Conservation (phyloP, 2,888 invertebrate species). For the Latheticus oryzae region DNA sequence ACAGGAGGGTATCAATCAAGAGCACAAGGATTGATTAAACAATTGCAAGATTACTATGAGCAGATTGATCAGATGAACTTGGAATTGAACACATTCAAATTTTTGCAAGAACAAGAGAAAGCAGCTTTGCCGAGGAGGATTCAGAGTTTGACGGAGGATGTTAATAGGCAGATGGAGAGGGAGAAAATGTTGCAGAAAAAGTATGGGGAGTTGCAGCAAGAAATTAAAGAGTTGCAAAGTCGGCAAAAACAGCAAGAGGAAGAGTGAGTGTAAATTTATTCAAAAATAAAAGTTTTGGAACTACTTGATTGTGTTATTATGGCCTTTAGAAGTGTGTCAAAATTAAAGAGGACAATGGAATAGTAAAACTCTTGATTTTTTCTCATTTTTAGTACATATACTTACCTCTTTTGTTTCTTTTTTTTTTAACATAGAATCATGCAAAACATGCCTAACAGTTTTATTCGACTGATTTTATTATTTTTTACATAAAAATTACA, state of each 20-base stretch:
- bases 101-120: slow-evolving; percentile 89
- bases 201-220: slow-evolving; percentile 80
- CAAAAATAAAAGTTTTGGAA: no score
- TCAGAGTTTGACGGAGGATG: slow-evolving; percentile 90
- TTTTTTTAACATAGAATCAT: no score
- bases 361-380: no score
- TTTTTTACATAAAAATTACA: no score
- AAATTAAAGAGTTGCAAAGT: slow-evolving; percentile 66
- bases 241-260: slow-evolving; percentile 47
- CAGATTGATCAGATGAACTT: slow-evolving; percentile 91
- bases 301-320: no score
- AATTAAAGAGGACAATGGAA: no score
- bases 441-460: no score
- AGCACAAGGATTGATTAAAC: slow-evolving; percentile 88
- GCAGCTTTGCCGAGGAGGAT: slow-evolving; percentile 91
- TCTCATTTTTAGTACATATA: no score
- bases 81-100: slow-evolving; percentile 91
- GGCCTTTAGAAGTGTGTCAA: no score
- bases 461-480: no score
- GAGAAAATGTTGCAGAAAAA: slow-evolving; percentile 88
- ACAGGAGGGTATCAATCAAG: slow-evolving; percentile 87
- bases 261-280: no score
- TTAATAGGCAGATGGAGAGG: slow-evolving; percentile 89
- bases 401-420: no score
- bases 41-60: slow-evolving; percentile 86